phyloP scores from a whole-genome alignment of 2,888 invertebrate genomes.

The Priocnemis perturbator region DNA sequence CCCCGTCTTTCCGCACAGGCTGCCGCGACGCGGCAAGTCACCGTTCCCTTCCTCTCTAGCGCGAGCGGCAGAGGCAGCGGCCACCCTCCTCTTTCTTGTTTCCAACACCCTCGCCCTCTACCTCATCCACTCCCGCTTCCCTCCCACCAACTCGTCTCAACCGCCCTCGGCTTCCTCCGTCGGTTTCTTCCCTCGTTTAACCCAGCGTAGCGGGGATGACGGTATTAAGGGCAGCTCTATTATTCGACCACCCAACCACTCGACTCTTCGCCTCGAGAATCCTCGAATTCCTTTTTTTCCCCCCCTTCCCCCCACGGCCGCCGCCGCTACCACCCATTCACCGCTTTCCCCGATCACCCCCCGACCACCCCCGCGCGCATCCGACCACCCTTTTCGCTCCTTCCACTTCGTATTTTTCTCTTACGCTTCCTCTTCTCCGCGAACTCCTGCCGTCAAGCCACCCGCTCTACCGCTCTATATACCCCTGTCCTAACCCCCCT shows the following conservation, averaged over 20 bases:
- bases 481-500: slow-evolving; percentile 41
- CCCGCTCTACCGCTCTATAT: slow-evolving; percentile 31
- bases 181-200: slow-evolving; percentile 60
- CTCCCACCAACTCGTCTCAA: slow-evolving; percentile 15
- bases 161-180: slow-evolving; percentile 43
- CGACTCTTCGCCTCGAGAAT: slow-evolving; percentile 64
- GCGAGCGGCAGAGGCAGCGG: no score
- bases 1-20: neutral
- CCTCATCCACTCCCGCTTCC: slow-evolving; percentile 26
- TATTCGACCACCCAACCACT: slow-evolving; percentile 69
- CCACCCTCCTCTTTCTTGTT: slow-evolving; percentile 2
- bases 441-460: slow-evolving; percentile 8
- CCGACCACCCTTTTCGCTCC: slow-evolving; percentile 14
- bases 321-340: neutral
- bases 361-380: neutral
- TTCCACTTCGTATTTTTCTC: slow-evolving; percentile 20
- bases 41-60: no score
- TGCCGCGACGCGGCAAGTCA: no score
- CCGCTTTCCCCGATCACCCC: neutral
- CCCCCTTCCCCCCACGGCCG: slow-evolving; percentile 16
- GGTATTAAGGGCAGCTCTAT: slow-evolving; percentile 70
- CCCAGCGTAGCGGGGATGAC: slow-evolving; percentile 61
- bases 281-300: slow-evolving; percentile 62
- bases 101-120: slow-evolving; percentile 22
- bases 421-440: slow-evolving; percentile 5